Evolutionary conservation across 2,888 invertebrate species (phyloP), one percentile per base, ranked within the genome.

Genomic region (Ochropleura plecta): DNA sequence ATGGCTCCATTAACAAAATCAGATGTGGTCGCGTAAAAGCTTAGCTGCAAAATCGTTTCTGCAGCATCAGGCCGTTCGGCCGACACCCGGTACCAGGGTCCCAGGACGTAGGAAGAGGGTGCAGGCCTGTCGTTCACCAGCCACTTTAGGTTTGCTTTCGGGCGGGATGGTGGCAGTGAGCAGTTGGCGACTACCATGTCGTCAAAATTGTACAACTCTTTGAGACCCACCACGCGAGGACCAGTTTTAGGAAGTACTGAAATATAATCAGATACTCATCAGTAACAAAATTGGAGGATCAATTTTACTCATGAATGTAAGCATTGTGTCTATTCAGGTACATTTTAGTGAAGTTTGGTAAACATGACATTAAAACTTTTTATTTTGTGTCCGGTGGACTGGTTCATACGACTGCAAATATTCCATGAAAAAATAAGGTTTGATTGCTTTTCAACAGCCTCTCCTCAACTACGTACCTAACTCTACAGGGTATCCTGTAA

Each of bases 1-100:
- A 98, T 97, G 92, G 98, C 98, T 87, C 98, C 98, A 82, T 97
- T 95, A 90, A 97, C 97, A 94, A 98, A 98, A 96, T 98, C 98
- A 89, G 97, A 97, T 84, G 97, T 97, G 84, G 97, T 97, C 81
- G 98, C 98, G 85, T 96, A 97, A 93, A 98, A 98, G 91, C 97
- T 97, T 81, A 98, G 95, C 79, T 98, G 98, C 66, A 98, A 94
- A 63, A 97, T 97, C 7, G 98, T 97, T 82, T 98, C 98, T 90
- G 98, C 97, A 79, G 98, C 97, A 60, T 96, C 96, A 3, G 90
- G 94, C 18, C 97, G 95, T 53, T 95, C 93, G 40, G 95, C 94
- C 8, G 96, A 93, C 67, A 95, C 93, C 73, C 94, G 94, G 77
- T 95, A 91, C 94, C 96, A 97, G 0, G 97, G 97, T 0, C 97